phyloP scores from a whole-genome alignment of 2,113 vertebrate species.

The Panthera leo region DNA sequence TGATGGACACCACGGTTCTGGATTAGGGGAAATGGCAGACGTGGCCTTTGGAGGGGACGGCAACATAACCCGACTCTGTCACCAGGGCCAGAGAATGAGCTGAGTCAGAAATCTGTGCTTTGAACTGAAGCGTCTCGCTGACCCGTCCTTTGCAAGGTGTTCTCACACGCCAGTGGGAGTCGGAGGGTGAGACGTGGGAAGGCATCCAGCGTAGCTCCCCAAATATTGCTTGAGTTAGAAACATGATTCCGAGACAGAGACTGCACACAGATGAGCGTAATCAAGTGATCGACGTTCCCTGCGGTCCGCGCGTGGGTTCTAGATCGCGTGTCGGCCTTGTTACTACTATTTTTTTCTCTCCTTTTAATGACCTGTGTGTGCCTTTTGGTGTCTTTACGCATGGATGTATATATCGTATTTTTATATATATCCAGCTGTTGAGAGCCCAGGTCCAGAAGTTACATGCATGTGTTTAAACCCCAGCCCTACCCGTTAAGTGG shows the following conservation, averaged over 20 bases:
- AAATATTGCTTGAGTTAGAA: neutral
- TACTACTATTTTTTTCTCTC: too few relatives aligned
- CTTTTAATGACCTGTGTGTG: neutral
- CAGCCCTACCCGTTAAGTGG: too few relatives aligned
- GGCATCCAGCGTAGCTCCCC: rapidly evolving
- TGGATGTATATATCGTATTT: too few relatives aligned
- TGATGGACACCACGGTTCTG: too few relatives aligned
- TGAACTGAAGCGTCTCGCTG: neutral
- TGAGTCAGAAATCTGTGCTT: neutral
- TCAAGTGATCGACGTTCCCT: too few relatives aligned
- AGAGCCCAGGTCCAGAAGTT: neutral
- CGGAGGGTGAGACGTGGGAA: neutral
- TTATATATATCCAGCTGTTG: too few relatives aligned
- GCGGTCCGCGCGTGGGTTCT: neutral
- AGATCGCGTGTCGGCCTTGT: neutral
- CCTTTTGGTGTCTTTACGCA: neutral
- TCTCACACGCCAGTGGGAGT: rapidly evolving
- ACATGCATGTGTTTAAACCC: neutral
- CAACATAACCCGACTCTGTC: rapidly evolving
- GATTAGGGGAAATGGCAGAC: rapidly evolving
- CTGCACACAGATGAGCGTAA: neutral
- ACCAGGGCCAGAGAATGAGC: neutral
- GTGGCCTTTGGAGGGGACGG: neutral
- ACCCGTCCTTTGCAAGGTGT: rapidly evolving
- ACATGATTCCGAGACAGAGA: neutral